Evolutionary conservation across 1,140 invertebrate species (phyloP).

Genomic region (Spodoptera litura): DNA sequence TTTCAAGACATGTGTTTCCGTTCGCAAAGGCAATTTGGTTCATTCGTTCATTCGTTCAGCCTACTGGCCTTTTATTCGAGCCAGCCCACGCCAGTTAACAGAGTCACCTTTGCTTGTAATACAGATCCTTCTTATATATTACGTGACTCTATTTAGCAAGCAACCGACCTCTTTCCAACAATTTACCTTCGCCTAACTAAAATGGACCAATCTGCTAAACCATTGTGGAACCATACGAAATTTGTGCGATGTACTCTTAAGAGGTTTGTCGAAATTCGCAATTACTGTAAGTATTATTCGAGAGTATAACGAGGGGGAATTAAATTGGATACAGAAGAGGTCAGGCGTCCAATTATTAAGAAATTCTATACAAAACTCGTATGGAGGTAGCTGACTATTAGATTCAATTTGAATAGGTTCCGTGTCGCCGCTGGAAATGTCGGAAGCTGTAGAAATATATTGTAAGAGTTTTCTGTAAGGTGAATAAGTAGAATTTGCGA

Average conservation of each 20-base stretch:
- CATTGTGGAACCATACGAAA: conserved; percentile 66
- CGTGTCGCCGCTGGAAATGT: conserved; percentile 37
- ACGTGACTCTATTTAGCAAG: conserved; percentile 76
- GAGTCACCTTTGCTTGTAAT: conserved; percentile 68
- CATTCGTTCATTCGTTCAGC: conserved; percentile 54
- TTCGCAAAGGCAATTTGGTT: conserved; percentile 54
- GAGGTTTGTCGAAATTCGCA: conserved; percentile 43
- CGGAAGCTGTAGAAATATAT: conserved; percentile 42
- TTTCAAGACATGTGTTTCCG: conserved; percentile 46
- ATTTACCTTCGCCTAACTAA: conserved; percentile 66
- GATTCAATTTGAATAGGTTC: conserved; percentile 42
- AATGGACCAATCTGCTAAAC: conserved; percentile 66
- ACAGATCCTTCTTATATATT: conserved; percentile 71
- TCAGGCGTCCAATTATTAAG: conserved; percentile 45
- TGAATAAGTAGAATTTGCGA: conserved; percentile 23
- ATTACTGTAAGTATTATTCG: conserved; percentile 44
- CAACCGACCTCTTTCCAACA: conserved; percentile 63
- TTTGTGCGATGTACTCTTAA: conserved; percentile 52
- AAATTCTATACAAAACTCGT: conserved; percentile 42
- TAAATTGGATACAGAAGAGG: conserved; percentile 43
- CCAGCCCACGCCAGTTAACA: conserved; percentile 59
- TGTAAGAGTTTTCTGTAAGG: conserved; percentile 23
- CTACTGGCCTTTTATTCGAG: conserved; percentile 62
- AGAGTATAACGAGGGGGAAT: conserved; percentile 28
- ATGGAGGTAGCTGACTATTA: conserved; percentile 35